Evolutionary conservation across 2,888 invertebrate species (phyloP).

Genomic region (Hyppa rectilinea): DNA sequence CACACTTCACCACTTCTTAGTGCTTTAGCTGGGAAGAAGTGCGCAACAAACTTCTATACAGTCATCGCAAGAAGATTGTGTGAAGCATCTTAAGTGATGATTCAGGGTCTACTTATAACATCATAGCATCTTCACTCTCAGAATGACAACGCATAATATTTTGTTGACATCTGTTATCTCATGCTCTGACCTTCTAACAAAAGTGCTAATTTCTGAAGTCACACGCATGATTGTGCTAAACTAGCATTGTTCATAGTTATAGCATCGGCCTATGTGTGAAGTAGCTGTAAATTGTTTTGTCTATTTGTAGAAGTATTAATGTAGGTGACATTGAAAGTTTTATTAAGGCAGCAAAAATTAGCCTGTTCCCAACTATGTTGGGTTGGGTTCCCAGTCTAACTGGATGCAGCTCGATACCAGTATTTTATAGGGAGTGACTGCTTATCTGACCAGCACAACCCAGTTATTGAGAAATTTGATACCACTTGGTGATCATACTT

Average conservation of each 20-base stretch:
- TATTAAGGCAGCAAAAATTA: too few relatives aligned
- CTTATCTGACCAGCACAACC: too few relatives aligned
- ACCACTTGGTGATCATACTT: too few relatives aligned
- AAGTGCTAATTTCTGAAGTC: constrained; percentile 58
- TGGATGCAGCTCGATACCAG: too few relatives aligned
- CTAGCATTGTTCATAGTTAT: constrained; percentile 44
- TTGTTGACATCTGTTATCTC: constrained; percentile 40
- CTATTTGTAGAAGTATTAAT: constrained; percentile 33
- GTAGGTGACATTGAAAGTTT: constrained; percentile 31
- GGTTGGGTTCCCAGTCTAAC: too few relatives aligned
- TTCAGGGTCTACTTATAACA: constrained; percentile 12
- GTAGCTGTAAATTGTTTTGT: constrained; percentile 28
- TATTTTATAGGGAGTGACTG: too few relatives aligned
- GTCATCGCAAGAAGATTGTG: too few relatives aligned
- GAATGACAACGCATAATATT: constrained; percentile 41
- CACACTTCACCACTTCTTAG: too few relatives aligned
- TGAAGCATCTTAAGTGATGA: background rate
- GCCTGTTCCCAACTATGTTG: too few relatives aligned
- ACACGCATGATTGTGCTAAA: constrained; percentile 41
- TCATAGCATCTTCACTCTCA: constrained; percentile 1
- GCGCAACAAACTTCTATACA: too few relatives aligned
- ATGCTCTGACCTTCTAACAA: constrained; percentile 50
- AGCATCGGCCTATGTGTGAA: constrained; percentile 49
- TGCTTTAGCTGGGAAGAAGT: too few relatives aligned
- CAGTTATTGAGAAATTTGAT: too few relatives aligned